A percentile compares a stretch with the other conserved stretches of the same genome.
Evolutionary conservation across 2,888 invertebrate genomes (phyloP).

Genomic region (Actias luna): DNA sequence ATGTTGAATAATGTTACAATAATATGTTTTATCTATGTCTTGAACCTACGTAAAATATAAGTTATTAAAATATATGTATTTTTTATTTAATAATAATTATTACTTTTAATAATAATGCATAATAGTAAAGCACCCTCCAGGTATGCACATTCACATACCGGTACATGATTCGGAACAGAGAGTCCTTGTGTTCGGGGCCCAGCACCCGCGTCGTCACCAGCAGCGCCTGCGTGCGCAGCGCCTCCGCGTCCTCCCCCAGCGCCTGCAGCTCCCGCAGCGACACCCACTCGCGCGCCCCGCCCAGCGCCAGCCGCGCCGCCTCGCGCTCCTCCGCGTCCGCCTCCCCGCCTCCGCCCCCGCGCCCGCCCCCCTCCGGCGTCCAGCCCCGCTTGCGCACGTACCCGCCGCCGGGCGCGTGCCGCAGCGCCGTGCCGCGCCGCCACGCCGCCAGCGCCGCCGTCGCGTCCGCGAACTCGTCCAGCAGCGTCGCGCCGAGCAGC

Average conservation of each 20-base stretch:
- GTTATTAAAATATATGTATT: too few species aligned
- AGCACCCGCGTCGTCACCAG: slow-evolving; percentile 94
- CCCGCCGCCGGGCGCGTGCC: slow-evolving; percentile 31
- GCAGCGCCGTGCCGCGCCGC: slow-evolving; percentile 84
- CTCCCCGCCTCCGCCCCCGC: slow-evolving; percentile 84
- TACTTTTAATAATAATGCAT: too few species aligned
- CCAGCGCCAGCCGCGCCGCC: slow-evolving; percentile 83
- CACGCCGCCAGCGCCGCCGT: slow-evolving; percentile 87
- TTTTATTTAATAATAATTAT: too few species aligned
- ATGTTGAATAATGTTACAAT: too few species aligned
- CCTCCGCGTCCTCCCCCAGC: slow-evolving; percentile 90
- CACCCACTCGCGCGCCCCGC: slow-evolving; percentile 87
- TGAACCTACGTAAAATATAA: too few species aligned
- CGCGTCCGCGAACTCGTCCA: slow-evolving; percentile 93
- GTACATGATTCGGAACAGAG: slow-evolving; percentile 89
- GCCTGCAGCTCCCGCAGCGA: slow-evolving; percentile 86
- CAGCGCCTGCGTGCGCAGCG: slow-evolving; percentile 92
- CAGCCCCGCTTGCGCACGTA: slow-evolving; percentile 67
- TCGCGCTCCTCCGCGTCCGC: slow-evolving; percentile 43
- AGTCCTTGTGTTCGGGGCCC: slow-evolving; percentile 93
- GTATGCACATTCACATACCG: slow-evolving; percentile 53
- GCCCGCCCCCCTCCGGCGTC: slow-evolving; percentile 69
- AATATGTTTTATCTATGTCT: too few species aligned
- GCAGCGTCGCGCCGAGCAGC: slow-evolving; percentile 91
- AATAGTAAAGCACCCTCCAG: too few species aligned